Evolutionary conservation across 2,797 vertebrate genomes (phyloP), one percentile per base, ranked within the genome.

Genomic region (Lutjanus argentimaculatus): DNA sequence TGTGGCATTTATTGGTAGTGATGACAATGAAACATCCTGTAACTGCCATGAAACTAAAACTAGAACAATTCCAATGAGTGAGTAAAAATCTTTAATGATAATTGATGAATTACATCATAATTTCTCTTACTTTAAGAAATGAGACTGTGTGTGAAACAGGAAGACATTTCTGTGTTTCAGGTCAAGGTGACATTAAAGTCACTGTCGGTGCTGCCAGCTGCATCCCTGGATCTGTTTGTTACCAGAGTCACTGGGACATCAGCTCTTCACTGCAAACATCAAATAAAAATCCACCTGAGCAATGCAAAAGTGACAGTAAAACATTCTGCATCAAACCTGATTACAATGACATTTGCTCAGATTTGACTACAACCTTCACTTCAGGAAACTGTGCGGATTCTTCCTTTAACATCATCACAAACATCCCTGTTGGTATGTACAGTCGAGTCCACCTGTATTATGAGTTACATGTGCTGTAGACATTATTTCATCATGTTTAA

Each of bases 161-260:
- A 9, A 58, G 14, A 56, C n/a, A 40, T 56, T 65, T 46, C 12
- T 70, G 5, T 72, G 10, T 88, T 90, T 82, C 70, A 94, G 92
- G 0, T 2, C 0, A 13, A 45, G 0, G 0, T 0, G 72, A 90
- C 19, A 16, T 88, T 51, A 0, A 1, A 0, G 1, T 6, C 0
- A 36, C 30, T 36, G 30, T 36, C 30, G 30, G 30, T 36, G 30
- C 30, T 36, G 0, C 0, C 3, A 21, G 0, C 0, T 16, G 7
- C 48, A 0, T 0, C 11, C 0, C 1, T 59, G 72, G 21, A 75
- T 2, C 2, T 42, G 21, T 89, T 62, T 91, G 82, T 58, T 84
- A 75, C 45, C 0, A 0, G 4, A 85, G 69, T 25, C 1, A 10
- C 0, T 92, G 92, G 92, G 0, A 87, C 82, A 70, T 91, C 72